Evolutionary conservation across 1,140 invertebrate species (phyloP).

Genomic region (Batillaria attramentaria): DNA sequence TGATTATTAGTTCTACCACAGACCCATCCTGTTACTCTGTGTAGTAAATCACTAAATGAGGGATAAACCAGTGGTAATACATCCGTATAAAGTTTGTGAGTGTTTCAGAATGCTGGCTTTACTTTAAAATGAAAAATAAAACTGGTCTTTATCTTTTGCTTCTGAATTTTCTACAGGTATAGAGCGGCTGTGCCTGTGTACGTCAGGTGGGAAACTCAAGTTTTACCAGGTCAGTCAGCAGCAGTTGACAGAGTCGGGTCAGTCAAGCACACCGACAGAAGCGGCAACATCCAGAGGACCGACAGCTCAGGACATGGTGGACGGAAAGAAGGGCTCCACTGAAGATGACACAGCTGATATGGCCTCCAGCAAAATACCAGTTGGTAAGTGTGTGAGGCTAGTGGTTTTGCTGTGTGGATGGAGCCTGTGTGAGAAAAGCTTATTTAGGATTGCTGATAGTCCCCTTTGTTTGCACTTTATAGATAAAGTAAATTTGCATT

Average conservation of each 20-base stretch:
- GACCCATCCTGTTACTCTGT: no score
- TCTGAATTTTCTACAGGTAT: slow-evolving; percentile 78
- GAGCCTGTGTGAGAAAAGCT: no score
- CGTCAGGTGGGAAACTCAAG: slow-evolving; percentile 83
- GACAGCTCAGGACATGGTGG: background rate
- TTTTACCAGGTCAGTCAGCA: slow-evolving; percentile 80
- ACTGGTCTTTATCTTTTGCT: no score
- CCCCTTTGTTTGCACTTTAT: background rate
- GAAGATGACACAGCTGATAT: slow-evolving; percentile 11
- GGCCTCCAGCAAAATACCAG: background rate
- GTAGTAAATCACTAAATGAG: no score
- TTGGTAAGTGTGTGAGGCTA: background rate
- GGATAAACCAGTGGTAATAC: no score
- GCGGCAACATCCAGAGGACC: background rate
- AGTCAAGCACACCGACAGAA: background rate
- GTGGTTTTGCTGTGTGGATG: no score
- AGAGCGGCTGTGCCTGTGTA: slow-evolving; percentile 87
- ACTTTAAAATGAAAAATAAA: no score
- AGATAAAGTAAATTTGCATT: no score
- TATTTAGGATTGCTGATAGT: background rate
- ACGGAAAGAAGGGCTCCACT: background rate
- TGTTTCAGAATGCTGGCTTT: no score
- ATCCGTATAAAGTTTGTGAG: no score
- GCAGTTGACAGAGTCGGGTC: background rate
- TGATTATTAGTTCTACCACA: no score